phyloP scores from a whole-genome alignment of 2,113 vertebrate species.

The Gnathonemus echidnorhynchus region DNA sequence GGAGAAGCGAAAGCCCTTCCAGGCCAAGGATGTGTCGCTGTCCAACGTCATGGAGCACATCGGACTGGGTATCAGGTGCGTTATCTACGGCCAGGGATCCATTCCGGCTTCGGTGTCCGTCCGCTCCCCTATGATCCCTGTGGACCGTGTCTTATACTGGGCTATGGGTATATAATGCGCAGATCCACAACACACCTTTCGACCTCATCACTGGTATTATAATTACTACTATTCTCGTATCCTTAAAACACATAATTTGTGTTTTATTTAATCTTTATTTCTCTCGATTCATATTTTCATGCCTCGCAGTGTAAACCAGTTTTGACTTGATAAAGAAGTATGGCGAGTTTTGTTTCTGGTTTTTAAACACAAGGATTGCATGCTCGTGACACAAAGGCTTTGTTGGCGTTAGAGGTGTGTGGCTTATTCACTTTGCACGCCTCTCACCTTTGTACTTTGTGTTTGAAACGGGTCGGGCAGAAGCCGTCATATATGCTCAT shows the following conservation, averaged over 20 bases:
- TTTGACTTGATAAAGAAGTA: neutral
- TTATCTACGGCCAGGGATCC: neutral
- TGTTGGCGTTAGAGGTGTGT: neutral
- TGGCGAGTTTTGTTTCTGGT: neutral
- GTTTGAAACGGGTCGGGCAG: neutral
- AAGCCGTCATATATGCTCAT: no score
- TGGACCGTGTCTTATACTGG: slow-evolving; percentile 4
- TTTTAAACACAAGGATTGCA: neutral
- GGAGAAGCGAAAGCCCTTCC: slow-evolving; percentile 82
- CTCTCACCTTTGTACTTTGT: neutral
- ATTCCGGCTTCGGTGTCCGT: neutral
- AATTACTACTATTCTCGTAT: neutral
- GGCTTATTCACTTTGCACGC: neutral
- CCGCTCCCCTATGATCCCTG: slow-evolving; percentile 12
- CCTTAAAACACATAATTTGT: neutral
- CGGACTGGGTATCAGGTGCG: slow-evolving; percentile 77
- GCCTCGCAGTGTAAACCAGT: neutral
- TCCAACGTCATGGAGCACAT: slow-evolving; percentile 68
- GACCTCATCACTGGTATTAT: neutral
- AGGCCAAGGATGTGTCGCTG: slow-evolving; percentile 70
- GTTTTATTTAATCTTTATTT: neutral
- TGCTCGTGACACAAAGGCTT: neutral
- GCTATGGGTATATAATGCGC: neutral
- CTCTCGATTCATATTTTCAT: neutral
- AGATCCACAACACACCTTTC: neutral